phyloP scores from a whole-genome alignment of 2,113 vertebrate species.

The Neopipo cinnamomea region DNA sequence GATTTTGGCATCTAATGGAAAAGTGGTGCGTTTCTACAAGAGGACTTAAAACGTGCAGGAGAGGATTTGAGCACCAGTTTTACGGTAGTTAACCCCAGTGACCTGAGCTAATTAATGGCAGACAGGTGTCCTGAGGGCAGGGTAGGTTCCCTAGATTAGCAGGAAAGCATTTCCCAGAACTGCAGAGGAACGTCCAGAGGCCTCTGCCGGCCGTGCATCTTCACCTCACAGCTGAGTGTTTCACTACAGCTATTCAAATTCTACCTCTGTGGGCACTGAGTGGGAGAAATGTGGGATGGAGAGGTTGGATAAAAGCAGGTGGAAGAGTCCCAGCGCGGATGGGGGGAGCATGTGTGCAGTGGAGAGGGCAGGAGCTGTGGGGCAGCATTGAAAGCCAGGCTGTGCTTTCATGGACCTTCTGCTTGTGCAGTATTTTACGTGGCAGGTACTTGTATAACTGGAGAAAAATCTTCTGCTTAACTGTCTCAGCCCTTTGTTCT shows the following conservation, averaged over 20 bases:
- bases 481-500: neutral
- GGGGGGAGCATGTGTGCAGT: rapidly evolving
- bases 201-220: neutral
- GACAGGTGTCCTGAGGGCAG: neutral
- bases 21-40: neutral
- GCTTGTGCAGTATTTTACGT: neutral
- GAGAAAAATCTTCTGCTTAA: neutral
- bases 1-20: neutral
- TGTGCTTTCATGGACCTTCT: neutral
- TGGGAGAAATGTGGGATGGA: neutral
- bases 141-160: neutral
- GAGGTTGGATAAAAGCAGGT: neutral
- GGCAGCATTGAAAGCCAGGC: neutral
- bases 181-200: neutral
- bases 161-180: neutral
- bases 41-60: neutral
- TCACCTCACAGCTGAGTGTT: neutral
- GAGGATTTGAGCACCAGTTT: rapidly evolving
- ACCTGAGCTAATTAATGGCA: neutral
- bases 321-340: rapidly evolving
- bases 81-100: neutral
- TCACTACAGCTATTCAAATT: neutral
- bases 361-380: neutral
- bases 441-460: neutral
- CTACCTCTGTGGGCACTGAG: neutral